phyloP scores from a whole-genome alignment of 2,888 invertebrate species.

The Hipparchia sbordonii region DNA sequence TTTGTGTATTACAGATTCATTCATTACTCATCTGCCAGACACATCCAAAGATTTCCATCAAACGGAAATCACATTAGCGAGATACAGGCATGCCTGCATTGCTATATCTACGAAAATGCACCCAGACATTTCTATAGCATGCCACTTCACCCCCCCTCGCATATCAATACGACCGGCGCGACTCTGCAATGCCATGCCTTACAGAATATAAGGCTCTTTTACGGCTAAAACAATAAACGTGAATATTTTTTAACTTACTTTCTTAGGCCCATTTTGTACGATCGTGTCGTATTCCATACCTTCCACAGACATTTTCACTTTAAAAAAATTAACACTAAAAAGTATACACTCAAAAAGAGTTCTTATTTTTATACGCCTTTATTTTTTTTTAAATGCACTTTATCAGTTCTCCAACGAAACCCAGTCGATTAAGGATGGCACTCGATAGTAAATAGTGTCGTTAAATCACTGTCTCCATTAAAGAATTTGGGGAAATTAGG shows the following conservation, averaged over 20 bases:
- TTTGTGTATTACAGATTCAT: not conserved
- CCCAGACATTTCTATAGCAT: conserved; percentile 76
- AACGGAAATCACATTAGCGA: conserved; percentile 64
- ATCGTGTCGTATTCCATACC: conserved; percentile 86
- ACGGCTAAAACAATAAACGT: conserved; percentile 14
- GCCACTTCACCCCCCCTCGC: conserved; percentile 58
- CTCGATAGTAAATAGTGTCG: conserved; percentile 52
- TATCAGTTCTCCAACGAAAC: conserved; percentile 36
- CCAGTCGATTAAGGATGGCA: conserved; percentile 47
- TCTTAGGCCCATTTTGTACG: conserved; percentile 85
- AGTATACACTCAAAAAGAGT: conserved; percentile 51
- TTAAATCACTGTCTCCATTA: conserved; percentile 70
- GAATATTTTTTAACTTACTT: conserved; percentile 73
- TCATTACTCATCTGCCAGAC: conserved; percentile 34
- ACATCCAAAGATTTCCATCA: conserved; percentile 37
- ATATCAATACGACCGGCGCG: conserved; percentile 41
- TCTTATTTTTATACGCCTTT: conserved; percentile 33
- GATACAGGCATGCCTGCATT: conserved; percentile 51
- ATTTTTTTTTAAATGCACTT: conserved; percentile 23
- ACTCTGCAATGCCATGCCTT: conserved; percentile 34
- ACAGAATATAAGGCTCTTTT: conserved; percentile 19
- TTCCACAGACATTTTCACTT: conserved; percentile 80
- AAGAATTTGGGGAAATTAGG: conserved; percentile 61
- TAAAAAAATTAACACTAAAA: conserved; percentile 60
- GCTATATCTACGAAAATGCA: conserved; percentile 64